Evolutionary conservation across 53 echinoderm and acorn worm species (phyloP).

Genomic region (Mesocentrotus franciscanus): DNA sequence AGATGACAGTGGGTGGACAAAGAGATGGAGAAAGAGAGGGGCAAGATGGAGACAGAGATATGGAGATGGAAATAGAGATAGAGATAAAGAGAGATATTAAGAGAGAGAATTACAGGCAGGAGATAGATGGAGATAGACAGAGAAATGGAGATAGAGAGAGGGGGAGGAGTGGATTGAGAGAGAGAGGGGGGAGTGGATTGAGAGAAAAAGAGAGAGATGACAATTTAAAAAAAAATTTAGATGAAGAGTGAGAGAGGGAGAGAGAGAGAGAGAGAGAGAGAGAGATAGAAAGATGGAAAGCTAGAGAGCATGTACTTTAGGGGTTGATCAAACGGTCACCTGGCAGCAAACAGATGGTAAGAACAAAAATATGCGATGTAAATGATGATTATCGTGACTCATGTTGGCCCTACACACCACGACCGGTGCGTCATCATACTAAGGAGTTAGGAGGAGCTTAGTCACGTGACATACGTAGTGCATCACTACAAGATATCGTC

Average conservation of each 20-base stretch:
- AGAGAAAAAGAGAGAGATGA: background rate
- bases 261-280: background rate
- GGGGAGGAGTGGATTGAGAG: background rate
- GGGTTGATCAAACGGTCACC: background rate
- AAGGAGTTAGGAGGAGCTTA: background rate
- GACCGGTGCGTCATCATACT: background rate
- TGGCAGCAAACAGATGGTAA: background rate
- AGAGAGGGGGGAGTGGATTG: background rate
- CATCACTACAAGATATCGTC: background rate
- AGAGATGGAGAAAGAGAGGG: background rate
- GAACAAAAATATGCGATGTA: constrained; percentile 26
- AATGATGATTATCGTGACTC: constrained; percentile 2
- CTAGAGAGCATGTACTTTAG: background rate
- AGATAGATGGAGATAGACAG: background rate
- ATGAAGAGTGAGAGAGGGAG: background rate
- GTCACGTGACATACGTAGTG: background rate
- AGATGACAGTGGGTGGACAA: background rate
- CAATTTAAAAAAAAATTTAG: background rate
- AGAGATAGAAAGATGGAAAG: background rate
- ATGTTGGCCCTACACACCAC: background rate
- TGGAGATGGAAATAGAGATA: background rate
- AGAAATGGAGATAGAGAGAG: background rate
- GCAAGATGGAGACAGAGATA: background rate
- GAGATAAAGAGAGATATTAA: background rate
- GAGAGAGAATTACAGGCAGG: background rate